Base-by-base conservation (phyloP, 2,113 vertebrate genomes). In the Capreolus pygargus region DNA sequence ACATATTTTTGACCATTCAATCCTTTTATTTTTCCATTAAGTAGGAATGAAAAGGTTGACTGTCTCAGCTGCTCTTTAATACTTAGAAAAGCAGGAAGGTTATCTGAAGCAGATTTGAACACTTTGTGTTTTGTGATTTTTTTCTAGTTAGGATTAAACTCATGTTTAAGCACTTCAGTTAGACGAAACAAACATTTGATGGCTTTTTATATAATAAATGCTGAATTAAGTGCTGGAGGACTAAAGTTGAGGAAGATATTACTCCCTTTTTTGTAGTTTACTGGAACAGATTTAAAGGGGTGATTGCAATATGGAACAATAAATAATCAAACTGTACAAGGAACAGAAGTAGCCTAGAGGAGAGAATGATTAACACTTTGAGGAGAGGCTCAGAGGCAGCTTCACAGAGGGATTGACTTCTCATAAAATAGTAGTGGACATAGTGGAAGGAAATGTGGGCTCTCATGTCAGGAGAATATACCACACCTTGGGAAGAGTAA, bases 71-170 rank as follows among this genome's bases (percentile, higher is more conserved):
- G 28, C 7, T 89, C 21, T 83, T 92, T 67, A 90, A 92, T 92
- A 61, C 13, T 81, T 83, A 90, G 47, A 96, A 93, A 83, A 93
- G 47, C 74, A 47, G 55, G 16, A 91, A 70, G 13, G 17, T 85
- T 95, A 89, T 94, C 86, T 70, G 30, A 97, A 85, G 47, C 27
- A 83, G 25, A 58, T 85, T 96, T 97, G 55, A 95, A 97, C 45
- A 76, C 7, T 94, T 91, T 60, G 89, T 97, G n/a, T 94, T 97
- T 89, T 74, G 57, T 92, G 28, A 82, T 89, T 90, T 91, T 25
- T 25, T 85, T 87, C 43, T 81, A 61, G 33, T 86, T 95, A 58
- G 54, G 78, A 82, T 64, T n/a, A 95, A 96, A 92, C 57, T 91
- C 43, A 79, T 84, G 43, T 96, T 91, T 95, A 95, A 91, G 82